Evolutionary conservation across 2,888 invertebrate genomes (phyloP).

Genomic region (Drosophila antonietae): DNA sequence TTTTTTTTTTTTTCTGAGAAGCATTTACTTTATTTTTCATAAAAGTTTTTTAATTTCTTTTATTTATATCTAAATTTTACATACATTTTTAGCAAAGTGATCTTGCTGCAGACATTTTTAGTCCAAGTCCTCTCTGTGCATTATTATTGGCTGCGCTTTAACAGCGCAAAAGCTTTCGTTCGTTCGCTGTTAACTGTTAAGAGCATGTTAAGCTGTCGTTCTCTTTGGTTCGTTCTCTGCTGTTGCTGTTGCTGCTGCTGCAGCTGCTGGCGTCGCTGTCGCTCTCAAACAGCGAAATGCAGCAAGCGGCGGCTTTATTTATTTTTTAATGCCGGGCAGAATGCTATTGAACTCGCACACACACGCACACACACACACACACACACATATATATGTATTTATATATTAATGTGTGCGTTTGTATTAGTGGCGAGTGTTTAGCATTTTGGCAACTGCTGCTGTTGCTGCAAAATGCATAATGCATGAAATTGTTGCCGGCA

Average conservation of each 20-base stretch:
- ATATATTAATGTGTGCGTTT: not conserved
- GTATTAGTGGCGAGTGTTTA: conserved; percentile 19
- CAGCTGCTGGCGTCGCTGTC: conserved; percentile 13
- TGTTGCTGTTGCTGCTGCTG: not conserved
- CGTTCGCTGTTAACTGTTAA: conserved; percentile 33
- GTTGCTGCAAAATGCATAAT: conserved; percentile 57
- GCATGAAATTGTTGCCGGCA: conserved; percentile 56
- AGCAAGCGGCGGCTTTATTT: conserved; percentile 67
- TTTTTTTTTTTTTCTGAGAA: too few relatives aligned
- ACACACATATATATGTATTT: conserved; percentile 1
- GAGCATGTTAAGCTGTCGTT: conserved; percentile 13
- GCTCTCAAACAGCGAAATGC: conserved; percentile 35
- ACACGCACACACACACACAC: conserved; percentile 22
- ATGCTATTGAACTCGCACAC: conserved; percentile 74
- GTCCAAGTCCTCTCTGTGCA: not conserved
- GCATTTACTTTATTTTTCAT: too few relatives aligned
- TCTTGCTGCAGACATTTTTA: not conserved
- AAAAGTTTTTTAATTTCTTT: too few relatives aligned
- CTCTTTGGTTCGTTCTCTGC: conserved; percentile 14
- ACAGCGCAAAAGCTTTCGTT: conserved; percentile 50
- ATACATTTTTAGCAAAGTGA: not conserved
- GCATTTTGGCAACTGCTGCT: conserved; percentile 54
- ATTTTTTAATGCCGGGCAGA: conserved; percentile 73
- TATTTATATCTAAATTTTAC: too few relatives aligned
- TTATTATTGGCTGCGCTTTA: not conserved